Conservation (phyloP, 1,140 invertebrate species). For the Papilio helenus region DNA sequence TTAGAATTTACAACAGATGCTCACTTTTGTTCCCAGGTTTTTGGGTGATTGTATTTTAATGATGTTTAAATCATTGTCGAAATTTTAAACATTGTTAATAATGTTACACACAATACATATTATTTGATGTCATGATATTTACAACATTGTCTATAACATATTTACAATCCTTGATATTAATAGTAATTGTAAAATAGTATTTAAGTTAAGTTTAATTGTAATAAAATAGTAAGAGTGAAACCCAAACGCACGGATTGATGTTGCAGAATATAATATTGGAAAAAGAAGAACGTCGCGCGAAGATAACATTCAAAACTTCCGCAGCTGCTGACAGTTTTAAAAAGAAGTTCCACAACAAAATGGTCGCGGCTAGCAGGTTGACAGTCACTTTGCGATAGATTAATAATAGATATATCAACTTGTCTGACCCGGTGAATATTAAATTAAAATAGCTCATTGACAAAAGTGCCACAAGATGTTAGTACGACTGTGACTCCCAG, state of each 20-base stretch:
- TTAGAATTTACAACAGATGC: no score
- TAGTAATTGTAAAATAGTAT: background rate
- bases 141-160: background rate
- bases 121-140: no score
- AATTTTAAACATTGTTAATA: no score
- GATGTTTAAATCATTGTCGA: no score
- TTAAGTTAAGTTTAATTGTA: background rate
- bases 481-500: no score
- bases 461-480: no score
- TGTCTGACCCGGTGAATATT: background rate
- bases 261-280: conserved; percentile 77
- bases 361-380: conserved; percentile 74
- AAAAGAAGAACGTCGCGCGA: conserved; percentile 70
- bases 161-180: background rate
- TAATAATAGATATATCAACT: background rate
- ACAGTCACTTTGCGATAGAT: conserved; percentile 58
- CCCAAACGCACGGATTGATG: conserved; percentile 56
- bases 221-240: conserved; percentile 41
- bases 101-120: no score
- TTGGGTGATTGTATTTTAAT: no score
- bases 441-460: no score
- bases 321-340: conserved; percentile 66
- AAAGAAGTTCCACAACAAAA: conserved; percentile 78
- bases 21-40: no score
- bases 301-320: conserved; percentile 67